Conservation (phyloP, 92 coral and sea anemone genomes). For the Heteractis magnifica region DNA sequence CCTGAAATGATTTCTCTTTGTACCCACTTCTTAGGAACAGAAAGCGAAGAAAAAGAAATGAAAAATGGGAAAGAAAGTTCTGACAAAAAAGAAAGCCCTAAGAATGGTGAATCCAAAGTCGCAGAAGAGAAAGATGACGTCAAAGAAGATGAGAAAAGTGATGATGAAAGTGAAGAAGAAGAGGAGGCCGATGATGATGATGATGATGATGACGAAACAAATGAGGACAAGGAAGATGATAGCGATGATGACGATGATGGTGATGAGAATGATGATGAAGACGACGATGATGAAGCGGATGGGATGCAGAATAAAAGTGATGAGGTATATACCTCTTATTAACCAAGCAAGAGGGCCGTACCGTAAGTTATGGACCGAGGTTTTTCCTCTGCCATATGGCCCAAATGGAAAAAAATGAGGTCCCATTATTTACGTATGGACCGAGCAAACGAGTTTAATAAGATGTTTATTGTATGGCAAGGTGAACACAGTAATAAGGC, state of each 20-base stretch:
- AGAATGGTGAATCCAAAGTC: conserved; percentile 10
- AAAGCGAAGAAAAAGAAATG: neutral
- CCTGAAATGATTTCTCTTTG: neutral
- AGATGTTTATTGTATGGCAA: no score
- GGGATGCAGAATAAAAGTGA: conserved; percentile 48
- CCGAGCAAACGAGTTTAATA: no score
- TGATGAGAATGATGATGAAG: conserved; percentile 51
- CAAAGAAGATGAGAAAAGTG: conserved; percentile 16
- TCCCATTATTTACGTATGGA: no score
- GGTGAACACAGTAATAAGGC: no score
- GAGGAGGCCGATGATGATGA: conserved; percentile 30
- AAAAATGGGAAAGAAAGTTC: neutral
- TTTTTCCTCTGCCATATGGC: no score
- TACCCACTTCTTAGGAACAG: neutral
- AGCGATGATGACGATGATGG: conserved; percentile 53
- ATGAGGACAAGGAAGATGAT: conserved; percentile 60
- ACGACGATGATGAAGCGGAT: conserved; percentile 39
- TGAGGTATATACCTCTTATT: conserved; percentile 48
- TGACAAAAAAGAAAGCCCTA: neutral
- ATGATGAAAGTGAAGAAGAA: neutral
- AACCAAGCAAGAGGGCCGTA: neutral
- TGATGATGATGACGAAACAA: conserved; percentile 60
- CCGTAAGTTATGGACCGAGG: no score
- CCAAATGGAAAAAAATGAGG: no score
- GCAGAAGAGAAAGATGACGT: conserved; percentile 24